phyloP scores from a whole-genome alignment of 92 coral and sea anemone genomes.

The Anthopleura xanthogrammica region DNA sequence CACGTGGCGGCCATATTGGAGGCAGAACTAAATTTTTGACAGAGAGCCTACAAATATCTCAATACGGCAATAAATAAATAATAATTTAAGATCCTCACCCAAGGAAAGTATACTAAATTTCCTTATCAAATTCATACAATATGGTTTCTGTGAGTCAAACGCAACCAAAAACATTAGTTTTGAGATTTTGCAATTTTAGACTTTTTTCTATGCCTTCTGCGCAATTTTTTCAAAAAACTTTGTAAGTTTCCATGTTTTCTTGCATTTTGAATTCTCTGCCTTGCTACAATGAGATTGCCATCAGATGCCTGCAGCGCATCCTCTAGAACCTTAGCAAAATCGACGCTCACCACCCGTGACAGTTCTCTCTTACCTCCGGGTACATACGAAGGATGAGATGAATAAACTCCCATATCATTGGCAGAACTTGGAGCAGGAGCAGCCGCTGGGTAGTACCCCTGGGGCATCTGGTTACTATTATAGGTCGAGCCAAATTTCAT shows the following conservation, averaged over 20 bases:
- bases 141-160: background rate
- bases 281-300: conserved; percentile 28
- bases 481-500: background rate
- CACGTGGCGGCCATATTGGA: background rate
- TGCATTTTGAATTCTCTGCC: conserved; percentile 13
- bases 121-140: background rate
- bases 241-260: conserved; percentile 13
- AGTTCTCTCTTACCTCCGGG: conserved; percentile 42
- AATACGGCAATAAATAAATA: no score
- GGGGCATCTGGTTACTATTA: background rate
- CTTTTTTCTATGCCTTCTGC: conserved; percentile 6
- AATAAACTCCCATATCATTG: background rate
- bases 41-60: background rate
- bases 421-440: conserved; percentile 12
- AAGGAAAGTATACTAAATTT: background rate
- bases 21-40: background rate
- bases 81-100: no score
- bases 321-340: conserved; percentile 20
- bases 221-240: background rate
- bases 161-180: no score
- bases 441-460: conserved; percentile 9
- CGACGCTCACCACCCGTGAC: conserved; percentile 28
- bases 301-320: conserved; percentile 21
- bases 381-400: conserved; percentile 24
- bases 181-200: conserved; percentile 4